A percentile compares a stretch with the other conserved stretches of the same genome.
Evolutionary conservation across 2,888 invertebrate species (phyloP).

Genomic region (Griposia aprilina): DNA sequence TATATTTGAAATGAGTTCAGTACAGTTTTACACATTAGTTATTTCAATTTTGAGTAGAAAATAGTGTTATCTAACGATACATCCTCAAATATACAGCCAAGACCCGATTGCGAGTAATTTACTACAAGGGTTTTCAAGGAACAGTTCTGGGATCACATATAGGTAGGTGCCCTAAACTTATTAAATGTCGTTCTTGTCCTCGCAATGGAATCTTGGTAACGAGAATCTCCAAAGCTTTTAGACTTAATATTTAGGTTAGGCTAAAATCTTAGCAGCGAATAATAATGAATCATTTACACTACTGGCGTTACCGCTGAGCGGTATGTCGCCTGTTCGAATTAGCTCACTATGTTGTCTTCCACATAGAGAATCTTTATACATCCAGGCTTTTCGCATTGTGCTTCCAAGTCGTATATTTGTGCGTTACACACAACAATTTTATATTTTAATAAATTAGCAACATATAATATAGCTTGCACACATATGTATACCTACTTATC

Average conservation of each 20-base stretch:
- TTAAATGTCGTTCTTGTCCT: slow-evolving; percentile 31
- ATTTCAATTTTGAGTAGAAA: slow-evolving; percentile 71
- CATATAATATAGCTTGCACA: slow-evolving; percentile 73
- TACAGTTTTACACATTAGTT: slow-evolving; percentile 74
- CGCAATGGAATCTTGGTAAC: slow-evolving; percentile 58
- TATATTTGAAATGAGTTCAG: slow-evolving; percentile 77
- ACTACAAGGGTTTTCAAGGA: slow-evolving; percentile 61
- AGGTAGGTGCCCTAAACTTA: slow-evolving; percentile 4
- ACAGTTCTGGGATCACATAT: slow-evolving; percentile 37
- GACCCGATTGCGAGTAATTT: slow-evolving; percentile 56
- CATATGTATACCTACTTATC: slow-evolving; percentile 66
- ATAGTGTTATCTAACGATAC: slow-evolving; percentile 64
- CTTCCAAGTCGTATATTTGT: slow-evolving; percentile 80
- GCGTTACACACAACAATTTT: slow-evolving; percentile 77
- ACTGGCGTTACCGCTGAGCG: slow-evolving; percentile 76
- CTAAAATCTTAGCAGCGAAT: slow-evolving; percentile 75
- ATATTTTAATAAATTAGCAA: slow-evolving; percentile 69
- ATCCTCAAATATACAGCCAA: slow-evolving; percentile 60
- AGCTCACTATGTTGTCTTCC: slow-evolving; percentile 90
- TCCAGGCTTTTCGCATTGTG: slow-evolving; percentile 80
- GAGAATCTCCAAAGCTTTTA: slow-evolving; percentile 66
- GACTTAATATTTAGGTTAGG: slow-evolving; percentile 71
- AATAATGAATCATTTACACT: slow-evolving; percentile 76
- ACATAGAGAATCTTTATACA: slow-evolving; percentile 84
- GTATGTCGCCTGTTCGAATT: slow-evolving; percentile 74